Evolutionary conservation across 2,797 vertebrate species (phyloP).

Genomic region (Gymnocypris eckloni): DNA sequence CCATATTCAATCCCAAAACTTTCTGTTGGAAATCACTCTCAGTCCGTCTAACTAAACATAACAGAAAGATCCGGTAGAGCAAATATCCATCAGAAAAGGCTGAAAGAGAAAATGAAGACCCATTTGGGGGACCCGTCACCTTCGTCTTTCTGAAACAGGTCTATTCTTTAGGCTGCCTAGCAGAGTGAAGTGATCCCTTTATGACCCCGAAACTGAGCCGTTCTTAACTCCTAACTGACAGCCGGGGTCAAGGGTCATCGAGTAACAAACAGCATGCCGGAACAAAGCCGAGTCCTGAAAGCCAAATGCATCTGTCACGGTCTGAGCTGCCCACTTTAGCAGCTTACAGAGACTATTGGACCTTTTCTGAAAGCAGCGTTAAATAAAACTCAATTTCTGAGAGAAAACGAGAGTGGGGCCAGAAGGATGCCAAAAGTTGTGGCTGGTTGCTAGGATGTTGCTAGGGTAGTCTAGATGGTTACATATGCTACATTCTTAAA

Average conservation of each 20-base stretch:
- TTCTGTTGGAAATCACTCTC: neutral
- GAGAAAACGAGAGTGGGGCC: too few relatives aligned
- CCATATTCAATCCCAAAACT: neutral
- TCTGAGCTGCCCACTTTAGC: constrained; percentile 23
- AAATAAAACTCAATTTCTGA: neutral
- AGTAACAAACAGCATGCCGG: constrained; percentile 77
- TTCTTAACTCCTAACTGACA: constrained; percentile 78
- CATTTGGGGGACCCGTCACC: constrained; percentile 53
- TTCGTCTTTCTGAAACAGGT: constrained; percentile 66
- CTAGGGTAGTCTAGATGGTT: neutral
- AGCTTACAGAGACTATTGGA: neutral
- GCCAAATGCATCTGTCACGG: constrained; percentile 34
- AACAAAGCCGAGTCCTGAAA: constrained; percentile 34
- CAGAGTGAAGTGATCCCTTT: constrained; percentile 71
- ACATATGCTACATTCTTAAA: neutral
- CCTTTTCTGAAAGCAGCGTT: neutral
- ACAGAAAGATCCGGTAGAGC: constrained; percentile 15
- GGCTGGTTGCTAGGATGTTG: neutral
- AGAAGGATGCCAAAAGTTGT: neutral
- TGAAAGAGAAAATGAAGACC: constrained; percentile 41
- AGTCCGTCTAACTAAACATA: neutral
- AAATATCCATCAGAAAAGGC: constrained; percentile 30
- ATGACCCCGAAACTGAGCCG: constrained; percentile 81
- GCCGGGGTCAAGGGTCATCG: constrained; percentile 79
- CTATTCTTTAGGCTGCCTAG: constrained; percentile 75